Percentiles rank a stretch among this genome's conserved stretches.
Evolutionary conservation across 2,888 invertebrate species (phyloP).

Genomic region (Drosophila meridiana): DNA sequence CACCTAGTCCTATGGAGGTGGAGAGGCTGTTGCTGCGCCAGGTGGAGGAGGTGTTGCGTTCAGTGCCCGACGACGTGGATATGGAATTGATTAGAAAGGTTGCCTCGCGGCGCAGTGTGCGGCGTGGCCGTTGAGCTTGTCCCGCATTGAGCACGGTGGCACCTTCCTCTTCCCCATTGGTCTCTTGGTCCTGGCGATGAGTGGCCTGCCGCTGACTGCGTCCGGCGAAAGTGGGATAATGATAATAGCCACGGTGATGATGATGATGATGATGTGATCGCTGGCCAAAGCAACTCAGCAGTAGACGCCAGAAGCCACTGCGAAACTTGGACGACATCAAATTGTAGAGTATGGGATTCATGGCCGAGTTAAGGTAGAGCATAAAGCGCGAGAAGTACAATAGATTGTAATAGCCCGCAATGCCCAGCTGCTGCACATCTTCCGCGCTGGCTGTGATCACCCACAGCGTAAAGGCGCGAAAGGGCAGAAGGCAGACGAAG

Average conservation of each 20-base stretch:
- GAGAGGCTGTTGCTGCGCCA: constrained; percentile 80
- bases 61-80: constrained; percentile 81
- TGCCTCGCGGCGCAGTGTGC: constrained; percentile 73
- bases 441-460: constrained; percentile 92
- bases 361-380: constrained; percentile 95
- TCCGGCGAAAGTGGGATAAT: constrained; percentile 36
- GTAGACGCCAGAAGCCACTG: constrained; percentile 90
- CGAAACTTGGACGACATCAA: constrained; percentile 96
- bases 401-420: constrained; percentile 93
- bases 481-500: constrained; percentile 95
- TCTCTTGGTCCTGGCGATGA: constrained; percentile 37
- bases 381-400: constrained; percentile 94
- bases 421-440: constrained; percentile 89
- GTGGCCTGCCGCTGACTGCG: constrained; percentile 48
- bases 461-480: constrained; percentile 94
- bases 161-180: constrained; percentile 27
- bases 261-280: constrained; percentile 59
- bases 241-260: constrained; percentile 43
- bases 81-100: constrained; percentile 80
- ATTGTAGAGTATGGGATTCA: constrained; percentile 96
- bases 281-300: constrained; percentile 84
- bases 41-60: constrained; percentile 72
- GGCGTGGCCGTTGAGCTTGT: constrained; percentile 49
- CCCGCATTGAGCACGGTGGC: constrained; percentile 24
- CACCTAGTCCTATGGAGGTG: constrained; percentile 63